Conservation (phyloP, 1,140 invertebrate species). For the Drosophila ananassae region DNA sequence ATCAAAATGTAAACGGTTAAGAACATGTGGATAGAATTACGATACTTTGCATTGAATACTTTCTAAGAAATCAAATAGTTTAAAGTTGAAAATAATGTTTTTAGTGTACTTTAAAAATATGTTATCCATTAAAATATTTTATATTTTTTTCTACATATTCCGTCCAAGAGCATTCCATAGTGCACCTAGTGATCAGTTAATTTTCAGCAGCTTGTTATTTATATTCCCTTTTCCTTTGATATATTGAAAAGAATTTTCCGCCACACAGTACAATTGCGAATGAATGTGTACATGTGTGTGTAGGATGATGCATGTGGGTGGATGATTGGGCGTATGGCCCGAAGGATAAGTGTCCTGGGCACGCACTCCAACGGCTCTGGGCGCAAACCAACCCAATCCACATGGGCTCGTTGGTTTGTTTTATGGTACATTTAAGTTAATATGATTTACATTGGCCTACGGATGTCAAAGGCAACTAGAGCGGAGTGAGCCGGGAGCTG, state of each 20-base stretch:
- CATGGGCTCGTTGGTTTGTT: conserved; percentile 52
- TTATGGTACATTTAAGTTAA: conserved; percentile 77
- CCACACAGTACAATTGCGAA: conserved; percentile 60
- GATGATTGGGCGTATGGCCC: conserved; percentile 18
- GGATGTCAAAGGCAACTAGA: conserved; percentile 61
- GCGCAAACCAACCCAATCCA: conserved; percentile 38
- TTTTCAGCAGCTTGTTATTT: conserved; percentile 48
- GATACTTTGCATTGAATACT: too few species aligned
- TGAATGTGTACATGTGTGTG: conserved; percentile 47
- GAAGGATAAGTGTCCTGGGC: conserved; percentile 53
- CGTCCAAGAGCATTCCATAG: conserved; percentile 6
- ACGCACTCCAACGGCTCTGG: conserved; percentile 14
- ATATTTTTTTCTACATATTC: too few species aligned
- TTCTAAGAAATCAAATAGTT: too few species aligned
- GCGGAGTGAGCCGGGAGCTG: conserved; percentile 11
- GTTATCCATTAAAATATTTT: too few species aligned
- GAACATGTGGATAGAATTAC: too few species aligned
- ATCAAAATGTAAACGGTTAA: too few species aligned
- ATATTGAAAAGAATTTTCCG: conserved; percentile 74
- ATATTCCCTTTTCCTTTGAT: conserved; percentile 61
- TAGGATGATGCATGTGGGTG: neutral
- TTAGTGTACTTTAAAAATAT: too few species aligned
- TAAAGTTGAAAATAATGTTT: too few species aligned
- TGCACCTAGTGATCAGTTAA: neutral
- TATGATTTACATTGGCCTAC: conserved; percentile 77